phyloP scores from a whole-genome alignment of 2,888 invertebrate species.

The Sinodicranocentrus sp. region DNA sequence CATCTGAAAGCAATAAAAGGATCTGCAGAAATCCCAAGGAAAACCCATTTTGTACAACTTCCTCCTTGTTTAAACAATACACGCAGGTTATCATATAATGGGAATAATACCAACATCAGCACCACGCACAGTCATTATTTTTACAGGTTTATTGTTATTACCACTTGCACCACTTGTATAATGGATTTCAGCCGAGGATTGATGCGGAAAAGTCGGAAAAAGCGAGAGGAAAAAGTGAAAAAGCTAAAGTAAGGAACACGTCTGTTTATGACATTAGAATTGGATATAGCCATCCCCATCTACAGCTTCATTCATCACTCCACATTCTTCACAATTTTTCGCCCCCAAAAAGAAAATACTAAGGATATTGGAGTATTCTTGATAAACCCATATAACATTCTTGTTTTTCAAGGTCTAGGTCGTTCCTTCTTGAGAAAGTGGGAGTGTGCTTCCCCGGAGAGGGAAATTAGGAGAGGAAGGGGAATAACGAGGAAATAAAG shows the following conservation, averaged over 20 bases:
- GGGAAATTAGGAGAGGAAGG: constrained; percentile 31
- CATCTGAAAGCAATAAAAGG: constrained; percentile 55
- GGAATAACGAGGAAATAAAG: constrained; percentile 63
- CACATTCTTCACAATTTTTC: not conserved
- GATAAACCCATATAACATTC: not conserved
- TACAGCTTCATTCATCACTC: constrained; percentile 33
- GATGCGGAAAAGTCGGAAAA: not conserved
- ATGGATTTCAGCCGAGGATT: not conserved
- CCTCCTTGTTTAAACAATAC: not conserved
- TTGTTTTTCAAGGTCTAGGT: constrained; percentile 56
- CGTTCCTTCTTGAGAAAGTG: constrained; percentile 27
- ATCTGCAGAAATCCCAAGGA: constrained; percentile 1
- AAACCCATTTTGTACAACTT: constrained; percentile 22
- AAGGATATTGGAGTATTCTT: not conserved
- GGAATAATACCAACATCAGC: constrained; percentile 36
- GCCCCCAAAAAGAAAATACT: not conserved
- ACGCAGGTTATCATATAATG: not conserved
- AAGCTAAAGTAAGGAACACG: constrained; percentile 2
- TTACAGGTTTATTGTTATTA: constrained; percentile 53
- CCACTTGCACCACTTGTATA: not conserved
- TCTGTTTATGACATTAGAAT: constrained; percentile 50
- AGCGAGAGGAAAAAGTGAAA: not conserved
- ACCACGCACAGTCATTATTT: constrained; percentile 52
- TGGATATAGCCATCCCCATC: constrained; percentile 2
- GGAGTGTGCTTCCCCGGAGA: not conserved